A percentile compares a stretch with the other conserved stretches of the same genome.
Conservation (phyloP, 2,888 invertebrate species). For the Mystacides longicornis region DNA sequence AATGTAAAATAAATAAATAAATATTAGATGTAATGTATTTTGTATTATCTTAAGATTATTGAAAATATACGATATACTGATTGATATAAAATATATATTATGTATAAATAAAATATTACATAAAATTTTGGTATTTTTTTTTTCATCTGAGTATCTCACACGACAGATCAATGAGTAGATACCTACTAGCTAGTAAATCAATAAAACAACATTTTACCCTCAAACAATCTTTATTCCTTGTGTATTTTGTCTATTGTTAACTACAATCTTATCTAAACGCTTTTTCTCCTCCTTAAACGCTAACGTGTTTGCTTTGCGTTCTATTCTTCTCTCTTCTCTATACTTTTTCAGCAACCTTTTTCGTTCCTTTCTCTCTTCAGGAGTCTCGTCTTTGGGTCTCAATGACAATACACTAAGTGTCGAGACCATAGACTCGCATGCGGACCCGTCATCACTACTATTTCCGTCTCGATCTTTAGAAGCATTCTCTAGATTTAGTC, state of each 20-base stretch:
- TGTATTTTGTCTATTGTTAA: constrained; percentile 68
- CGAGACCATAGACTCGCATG: constrained; percentile 59
- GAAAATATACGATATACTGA: too few relatives aligned
- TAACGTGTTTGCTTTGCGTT: constrained; percentile 71
- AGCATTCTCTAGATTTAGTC: constrained; percentile 48
- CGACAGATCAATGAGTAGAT: too few relatives aligned
- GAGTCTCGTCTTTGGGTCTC: constrained; percentile 67
- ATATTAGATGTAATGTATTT: not conserved
- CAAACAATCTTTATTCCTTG: constrained; percentile 63
- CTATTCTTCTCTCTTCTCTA: constrained; percentile 67
- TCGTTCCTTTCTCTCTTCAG: constrained; percentile 68
- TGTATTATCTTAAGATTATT: not conserved
- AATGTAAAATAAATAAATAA: constrained; percentile 1
- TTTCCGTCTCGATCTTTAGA: constrained; percentile 27
- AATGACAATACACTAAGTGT: constrained; percentile 61
- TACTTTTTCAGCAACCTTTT: constrained; percentile 75
- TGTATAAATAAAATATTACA: too few relatives aligned
- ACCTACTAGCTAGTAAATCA: too few relatives aligned
- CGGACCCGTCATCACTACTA: constrained; percentile 44
- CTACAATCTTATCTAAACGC: constrained; percentile 65
- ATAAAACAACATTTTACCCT: too few relatives aligned
- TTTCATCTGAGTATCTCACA: too few relatives aligned
- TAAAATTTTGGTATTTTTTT: too few relatives aligned
- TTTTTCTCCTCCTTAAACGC: constrained; percentile 85
- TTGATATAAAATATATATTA: too few relatives aligned